These are phyloP conservation scores for Phylloscopus trochiloides DNA, from an alignment of 2,113 vertebrate genomes.

Conservation along the genomic window DNA sequence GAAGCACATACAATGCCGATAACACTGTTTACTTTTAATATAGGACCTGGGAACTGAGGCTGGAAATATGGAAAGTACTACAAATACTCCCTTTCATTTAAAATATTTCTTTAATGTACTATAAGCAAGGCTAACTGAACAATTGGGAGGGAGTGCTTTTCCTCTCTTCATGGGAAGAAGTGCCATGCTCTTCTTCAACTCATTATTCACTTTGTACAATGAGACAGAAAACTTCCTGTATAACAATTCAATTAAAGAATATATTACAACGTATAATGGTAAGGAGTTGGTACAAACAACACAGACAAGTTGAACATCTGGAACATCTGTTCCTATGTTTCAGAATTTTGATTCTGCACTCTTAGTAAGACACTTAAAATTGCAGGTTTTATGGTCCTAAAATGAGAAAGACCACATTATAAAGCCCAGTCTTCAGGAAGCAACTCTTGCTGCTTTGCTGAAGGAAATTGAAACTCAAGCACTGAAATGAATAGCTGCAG, in stretches of 20 bases:
- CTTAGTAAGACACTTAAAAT: not conserved
- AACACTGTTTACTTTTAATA: not conserved
- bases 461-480: not conserved
- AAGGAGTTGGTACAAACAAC: not conserved
- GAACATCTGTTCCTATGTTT: not conserved
- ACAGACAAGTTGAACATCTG: not conserved
- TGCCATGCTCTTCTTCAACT: not conserved
- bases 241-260: not conserved
- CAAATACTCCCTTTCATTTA: not conserved
- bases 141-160: not conserved
- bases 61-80: not conserved
- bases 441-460: not conserved
- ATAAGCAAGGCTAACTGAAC: not conserved
- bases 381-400: not conserved
- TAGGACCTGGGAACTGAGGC: not conserved
- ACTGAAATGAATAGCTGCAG: not conserved
- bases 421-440: not conserved
- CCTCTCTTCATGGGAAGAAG: not conserved
- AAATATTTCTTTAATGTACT: not conserved
- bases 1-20: not conserved
- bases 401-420: not conserved
- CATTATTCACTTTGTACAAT: not conserved
- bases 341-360: not conserved
- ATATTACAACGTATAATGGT: not conserved
- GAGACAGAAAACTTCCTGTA: not conserved